Evolutionary conservation across 2,797 vertebrate species (phyloP).

Genomic region (Falco biarmicus): DNA sequence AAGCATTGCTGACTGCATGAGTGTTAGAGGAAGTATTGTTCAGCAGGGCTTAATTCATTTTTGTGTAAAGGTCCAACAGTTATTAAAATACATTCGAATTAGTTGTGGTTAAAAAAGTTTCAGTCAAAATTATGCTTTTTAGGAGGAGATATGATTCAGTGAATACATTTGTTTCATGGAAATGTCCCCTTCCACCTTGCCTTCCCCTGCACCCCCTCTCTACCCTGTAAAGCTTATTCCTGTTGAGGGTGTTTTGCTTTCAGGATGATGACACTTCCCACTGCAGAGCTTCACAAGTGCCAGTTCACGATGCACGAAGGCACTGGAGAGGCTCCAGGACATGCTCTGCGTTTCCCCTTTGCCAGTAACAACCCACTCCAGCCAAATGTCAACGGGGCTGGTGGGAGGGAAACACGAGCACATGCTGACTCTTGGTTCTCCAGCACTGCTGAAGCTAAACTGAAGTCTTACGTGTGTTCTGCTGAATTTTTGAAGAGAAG

Average conservation of each 20-base stretch:
- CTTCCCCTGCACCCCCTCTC: no score
- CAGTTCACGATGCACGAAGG: rapidly evolving
- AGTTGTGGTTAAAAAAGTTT: not conserved
- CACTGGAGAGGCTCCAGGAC: rapidly evolving
- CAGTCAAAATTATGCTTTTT: not conserved
- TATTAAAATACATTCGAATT: not conserved
- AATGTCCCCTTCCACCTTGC: not conserved
- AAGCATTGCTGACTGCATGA: not conserved
- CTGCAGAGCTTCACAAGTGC: rapidly evolving
- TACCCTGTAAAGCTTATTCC: not conserved
- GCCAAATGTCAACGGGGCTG: rapidly evolving
- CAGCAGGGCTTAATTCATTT: not conserved
- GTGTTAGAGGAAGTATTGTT: not conserved
- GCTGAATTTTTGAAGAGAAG: not conserved
- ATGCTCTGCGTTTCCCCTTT: not conserved
- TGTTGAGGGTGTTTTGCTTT: not conserved
- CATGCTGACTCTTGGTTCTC: rapidly evolving
- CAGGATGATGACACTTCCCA: not conserved
- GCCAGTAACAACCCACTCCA: rapidly evolving
- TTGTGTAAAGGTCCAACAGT: not conserved
- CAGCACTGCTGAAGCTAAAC: not conserved
- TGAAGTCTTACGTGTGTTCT: not conserved
- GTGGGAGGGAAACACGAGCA: not conserved
- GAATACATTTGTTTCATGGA: not conserved
- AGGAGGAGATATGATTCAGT: no score